Conservation (phyloP, 2,113 vertebrate species). For the Glaucomys volans region DNA sequence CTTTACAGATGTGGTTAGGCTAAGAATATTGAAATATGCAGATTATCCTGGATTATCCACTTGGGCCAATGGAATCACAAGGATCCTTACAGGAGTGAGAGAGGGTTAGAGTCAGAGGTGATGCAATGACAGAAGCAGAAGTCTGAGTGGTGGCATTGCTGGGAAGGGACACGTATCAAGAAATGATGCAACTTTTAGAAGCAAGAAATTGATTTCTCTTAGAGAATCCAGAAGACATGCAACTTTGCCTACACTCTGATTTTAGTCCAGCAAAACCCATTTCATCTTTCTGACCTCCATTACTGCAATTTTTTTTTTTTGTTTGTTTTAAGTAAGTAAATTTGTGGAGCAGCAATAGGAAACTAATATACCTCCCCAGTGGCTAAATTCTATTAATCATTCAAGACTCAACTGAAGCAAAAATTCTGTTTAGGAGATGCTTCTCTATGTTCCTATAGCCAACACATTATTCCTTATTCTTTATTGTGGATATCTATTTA, state of each 20-base stretch:
- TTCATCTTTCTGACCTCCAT: neutral
- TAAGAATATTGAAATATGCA: neutral
- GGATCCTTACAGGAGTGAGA: neutral
- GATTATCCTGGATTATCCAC: neutral
- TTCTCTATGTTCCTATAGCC: neutral
- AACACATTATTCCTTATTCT: neutral
- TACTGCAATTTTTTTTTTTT: neutral
- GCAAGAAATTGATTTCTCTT: neutral
- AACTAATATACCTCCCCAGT: neutral
- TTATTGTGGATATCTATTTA: neutral
- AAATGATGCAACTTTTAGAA: neutral
- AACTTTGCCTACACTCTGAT: neutral
- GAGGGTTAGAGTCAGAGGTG: neutral
- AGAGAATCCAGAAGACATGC: neutral
- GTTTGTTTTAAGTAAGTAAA: slow-evolving; percentile 23
- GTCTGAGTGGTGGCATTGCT: neutral
- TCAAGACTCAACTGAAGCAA: slow-evolving; percentile 10
- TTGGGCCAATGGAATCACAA: neutral
- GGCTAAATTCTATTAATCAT: slow-evolving; percentile 33
- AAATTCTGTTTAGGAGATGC: neutral
- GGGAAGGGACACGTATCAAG: neutral
- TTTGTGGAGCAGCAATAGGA: slow-evolving; percentile 11
- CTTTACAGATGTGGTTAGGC: neutral
- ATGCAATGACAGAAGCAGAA: neutral
- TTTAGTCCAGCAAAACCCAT: neutral